Conservation (phyloP, 1,140 invertebrate genomes). For the Archivesica marissinica region DNA sequence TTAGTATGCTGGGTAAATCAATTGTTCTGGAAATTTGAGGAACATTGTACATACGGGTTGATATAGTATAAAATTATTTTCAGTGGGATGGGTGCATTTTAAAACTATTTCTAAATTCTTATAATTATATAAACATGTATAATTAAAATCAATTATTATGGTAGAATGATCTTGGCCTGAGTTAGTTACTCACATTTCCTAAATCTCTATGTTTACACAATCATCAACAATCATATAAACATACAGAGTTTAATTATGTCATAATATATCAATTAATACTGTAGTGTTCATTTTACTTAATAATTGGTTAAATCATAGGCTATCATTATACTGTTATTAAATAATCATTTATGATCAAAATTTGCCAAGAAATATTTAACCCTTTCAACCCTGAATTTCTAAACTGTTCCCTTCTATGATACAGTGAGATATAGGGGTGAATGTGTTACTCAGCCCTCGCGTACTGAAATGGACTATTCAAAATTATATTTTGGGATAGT, state of each 20-base stretch:
- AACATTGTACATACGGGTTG: background rate
- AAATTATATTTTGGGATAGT: too few relatives aligned
- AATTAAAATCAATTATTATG: background rate
- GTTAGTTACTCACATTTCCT: constrained; percentile 11
- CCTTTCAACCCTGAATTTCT: too few relatives aligned
- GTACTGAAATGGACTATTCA: too few relatives aligned
- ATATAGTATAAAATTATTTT: background rate
- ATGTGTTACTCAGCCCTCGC: too few relatives aligned
- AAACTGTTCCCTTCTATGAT: too few relatives aligned
- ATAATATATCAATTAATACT: too few relatives aligned
- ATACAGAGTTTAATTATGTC: background rate
- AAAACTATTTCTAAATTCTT: background rate
- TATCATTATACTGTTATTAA: background rate
- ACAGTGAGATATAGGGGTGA: too few relatives aligned
- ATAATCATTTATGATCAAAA: background rate
- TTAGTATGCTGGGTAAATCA: too few relatives aligned
- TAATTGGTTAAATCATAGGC: background rate
- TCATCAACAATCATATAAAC: background rate
- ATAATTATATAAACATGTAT: background rate
- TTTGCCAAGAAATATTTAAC: background rate
- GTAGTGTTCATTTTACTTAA: background rate
- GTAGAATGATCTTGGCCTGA: background rate
- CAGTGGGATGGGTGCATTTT: background rate
- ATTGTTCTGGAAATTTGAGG: too few relatives aligned
- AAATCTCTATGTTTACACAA: constrained; percentile 28